Base-by-base conservation (phyloP, 1,140 invertebrate species). In the Bicyclus anynana region DNA sequence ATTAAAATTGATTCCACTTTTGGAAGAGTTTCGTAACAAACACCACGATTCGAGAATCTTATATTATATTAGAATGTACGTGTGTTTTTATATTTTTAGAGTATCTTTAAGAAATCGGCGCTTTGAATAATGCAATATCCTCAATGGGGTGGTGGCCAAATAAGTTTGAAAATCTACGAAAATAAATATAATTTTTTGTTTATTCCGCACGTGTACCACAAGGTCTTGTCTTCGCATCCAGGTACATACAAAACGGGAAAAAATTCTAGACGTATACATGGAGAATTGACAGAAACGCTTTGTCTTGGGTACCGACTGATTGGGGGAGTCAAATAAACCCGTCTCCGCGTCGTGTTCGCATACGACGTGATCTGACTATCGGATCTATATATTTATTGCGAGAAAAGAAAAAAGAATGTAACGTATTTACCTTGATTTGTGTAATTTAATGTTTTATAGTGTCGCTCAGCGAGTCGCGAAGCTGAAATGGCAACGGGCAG, bases 271-370 rank as follows among this genome's bases (percentile, higher is more conserved):
- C 59, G 58, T 64, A 73, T 7, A 71, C 69, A 62, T 59, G 42
- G 33, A 50, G 61, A 56, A 72, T 73, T 67, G 58, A 68, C 65
- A 70, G 72, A 71, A 72, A 62, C 65, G 69, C 72, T 79, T 81
- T 78, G 78, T 79, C 76, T 77, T 60, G 61, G 66, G 62, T 63
- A 54, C 54, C 58, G 65, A 66, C 76, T 79, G 78, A 81, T 81
- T 81, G 76, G 72, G 74, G 69, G 60, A 75, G 69, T 71, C 76
- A 77, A 77, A 79, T 79, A 79, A 74, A 75, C 72, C 68, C 52
- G 69, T 49, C 55, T 40, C 56, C 61, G 67, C 70, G 61, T 67
- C 59, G 65, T 56, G 62, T 67, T 55, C 70, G 62, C 64, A 68
- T 56, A 69, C 64, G 52, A 72, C 76, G 73, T 81, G 78, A 75